Conservation (phyloP, 1,140 invertebrate species). For the Neotoxoptera formosana region DNA sequence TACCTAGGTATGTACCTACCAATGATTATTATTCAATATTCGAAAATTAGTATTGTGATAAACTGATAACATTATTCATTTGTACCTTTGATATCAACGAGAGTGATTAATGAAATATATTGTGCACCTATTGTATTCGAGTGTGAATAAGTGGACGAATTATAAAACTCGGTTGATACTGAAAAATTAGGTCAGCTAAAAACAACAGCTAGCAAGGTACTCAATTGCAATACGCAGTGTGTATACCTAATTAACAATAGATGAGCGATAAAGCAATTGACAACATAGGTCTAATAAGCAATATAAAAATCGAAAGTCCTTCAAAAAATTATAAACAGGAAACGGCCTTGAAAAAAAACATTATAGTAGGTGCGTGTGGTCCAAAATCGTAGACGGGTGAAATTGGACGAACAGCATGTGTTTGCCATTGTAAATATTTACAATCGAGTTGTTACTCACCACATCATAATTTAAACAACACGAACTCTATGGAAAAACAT, state of each 20-base stretch:
- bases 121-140: background rate
- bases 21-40: background rate
- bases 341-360: conserved; percentile 1
- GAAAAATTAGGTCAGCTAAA: conserved; percentile 29
- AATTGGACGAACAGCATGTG: background rate
- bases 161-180: background rate
- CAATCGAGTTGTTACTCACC: background rate
- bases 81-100: background rate
- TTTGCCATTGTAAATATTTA: conserved; percentile 24
- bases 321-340: background rate
- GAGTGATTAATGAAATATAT: background rate
- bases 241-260: background rate
- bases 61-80: background rate
- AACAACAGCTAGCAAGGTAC: background rate
- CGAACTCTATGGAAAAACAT: background rate
- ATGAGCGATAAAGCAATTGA: background rate
- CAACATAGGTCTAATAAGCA: background rate
- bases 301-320: conserved; percentile 20
- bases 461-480: conserved; percentile 1
- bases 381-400: conserved; percentile 30
- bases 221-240: background rate
- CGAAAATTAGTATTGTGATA: background rate
- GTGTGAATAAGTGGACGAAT: background rate
- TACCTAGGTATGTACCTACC: too few species aligned
- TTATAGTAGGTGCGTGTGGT: background rate